Percentiles rank a stretch among this genome's conserved stretches.
Conservation (phyloP, 2,113 vertebrate genomes). For the Perognathus longimembris region DNA sequence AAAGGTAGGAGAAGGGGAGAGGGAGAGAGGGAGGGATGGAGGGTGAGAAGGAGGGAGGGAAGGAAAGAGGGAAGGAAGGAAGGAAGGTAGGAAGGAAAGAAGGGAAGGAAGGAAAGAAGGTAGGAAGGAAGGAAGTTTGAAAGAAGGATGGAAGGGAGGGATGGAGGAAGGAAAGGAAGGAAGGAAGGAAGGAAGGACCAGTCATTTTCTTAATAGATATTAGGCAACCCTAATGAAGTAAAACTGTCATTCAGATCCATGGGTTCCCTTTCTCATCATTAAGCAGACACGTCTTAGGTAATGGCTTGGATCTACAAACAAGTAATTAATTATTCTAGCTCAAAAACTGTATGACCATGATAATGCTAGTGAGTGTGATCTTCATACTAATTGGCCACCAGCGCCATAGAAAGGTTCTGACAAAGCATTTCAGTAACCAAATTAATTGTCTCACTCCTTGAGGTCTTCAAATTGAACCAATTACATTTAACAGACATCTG, state of each 20-base stretch:
- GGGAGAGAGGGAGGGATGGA: too few species aligned
- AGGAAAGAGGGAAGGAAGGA: too few species aligned
- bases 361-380: not conserved
- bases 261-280: not conserved
- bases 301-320: not conserved
- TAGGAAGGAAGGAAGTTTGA: too few species aligned
- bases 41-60: too few species aligned
- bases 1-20: too few species aligned
- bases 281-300: conserved; percentile 37
- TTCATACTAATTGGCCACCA: not conserved
- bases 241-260: not conserved
- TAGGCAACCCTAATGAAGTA: not conserved
- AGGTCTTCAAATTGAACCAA: conserved; percentile 28
- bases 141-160: too few species aligned
- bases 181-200: too few species aligned
- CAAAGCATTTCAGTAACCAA: not conserved
- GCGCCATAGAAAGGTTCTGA: not conserved
- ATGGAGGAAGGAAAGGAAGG: too few species aligned
- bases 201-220: not conserved
- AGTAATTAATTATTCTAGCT: not conserved
- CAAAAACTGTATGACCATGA: not conserved
- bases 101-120: too few species aligned
- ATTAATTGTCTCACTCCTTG: not conserved
- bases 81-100: too few species aligned
- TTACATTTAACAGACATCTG: conserved; percentile 64